Conservation (phyloP, 2,113 vertebrate genomes). For the Sceloporus undulatus region DNA sequence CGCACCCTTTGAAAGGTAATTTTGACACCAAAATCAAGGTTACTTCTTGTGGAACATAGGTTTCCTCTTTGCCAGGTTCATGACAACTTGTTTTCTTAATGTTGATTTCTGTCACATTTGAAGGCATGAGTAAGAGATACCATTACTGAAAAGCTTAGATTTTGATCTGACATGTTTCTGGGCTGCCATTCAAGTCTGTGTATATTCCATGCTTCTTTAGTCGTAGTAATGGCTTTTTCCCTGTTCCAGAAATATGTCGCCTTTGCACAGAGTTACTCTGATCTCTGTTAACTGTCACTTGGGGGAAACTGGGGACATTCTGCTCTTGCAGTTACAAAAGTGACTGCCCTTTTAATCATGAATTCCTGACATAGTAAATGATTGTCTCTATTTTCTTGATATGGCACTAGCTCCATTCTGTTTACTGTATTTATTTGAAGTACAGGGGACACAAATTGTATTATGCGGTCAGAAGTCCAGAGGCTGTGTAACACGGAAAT, state of each 20-base stretch:
- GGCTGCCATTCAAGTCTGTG: constrained; percentile 18
- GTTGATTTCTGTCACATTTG: constrained; percentile 19
- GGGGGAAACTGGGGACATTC: not conserved
- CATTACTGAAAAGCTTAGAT: constrained; percentile 25
- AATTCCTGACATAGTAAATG: constrained; percentile 21
- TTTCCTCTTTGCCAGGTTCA: not conserved
- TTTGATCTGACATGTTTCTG: constrained; percentile 25
- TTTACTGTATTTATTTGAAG: constrained; percentile 39
- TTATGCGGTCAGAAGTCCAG: constrained; percentile 14
- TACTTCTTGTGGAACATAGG: not conserved
- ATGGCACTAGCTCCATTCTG: constrained; percentile 28
- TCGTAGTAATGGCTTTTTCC: not conserved
- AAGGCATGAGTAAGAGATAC: not conserved
- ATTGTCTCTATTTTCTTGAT: constrained; percentile 17
- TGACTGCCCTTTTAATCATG: constrained; percentile 28
- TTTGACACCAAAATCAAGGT: constrained; percentile 2
- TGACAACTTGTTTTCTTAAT: constrained; percentile 1
- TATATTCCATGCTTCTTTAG: constrained; percentile 30
- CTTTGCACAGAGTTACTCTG: constrained; percentile 33
- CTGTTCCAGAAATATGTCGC: constrained; percentile 5
- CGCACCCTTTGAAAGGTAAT: not conserved
- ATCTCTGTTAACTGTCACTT: constrained; percentile 3
- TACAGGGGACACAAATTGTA: constrained; percentile 29
- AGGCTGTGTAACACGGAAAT: constrained; percentile 28
- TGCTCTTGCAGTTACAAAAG: not conserved